These are phyloP conservation scores for Pangasianodon hypophthalmus DNA, from an alignment of 2,113 vertebrate genomes.

Conservation along the genomic window DNA sequence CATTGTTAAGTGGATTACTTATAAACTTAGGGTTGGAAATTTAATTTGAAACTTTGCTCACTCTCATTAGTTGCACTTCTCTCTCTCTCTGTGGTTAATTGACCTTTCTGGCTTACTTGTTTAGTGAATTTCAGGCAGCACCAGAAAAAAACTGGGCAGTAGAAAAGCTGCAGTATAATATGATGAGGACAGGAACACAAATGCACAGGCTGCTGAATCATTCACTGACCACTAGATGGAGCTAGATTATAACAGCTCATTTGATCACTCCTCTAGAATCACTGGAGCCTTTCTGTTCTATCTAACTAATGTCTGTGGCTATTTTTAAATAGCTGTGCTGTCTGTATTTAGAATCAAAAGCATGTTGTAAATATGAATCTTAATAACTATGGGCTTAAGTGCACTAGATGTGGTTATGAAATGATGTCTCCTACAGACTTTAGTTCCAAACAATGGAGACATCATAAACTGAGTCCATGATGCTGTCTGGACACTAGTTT, in stretches of 20 bases:
- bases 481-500: neutral
- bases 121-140: neutral
- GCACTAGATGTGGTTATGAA: neutral
- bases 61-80: neutral
- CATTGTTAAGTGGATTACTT: neutral
- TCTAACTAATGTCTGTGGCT: neutral
- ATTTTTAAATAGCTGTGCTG: neutral
- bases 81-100: neutral
- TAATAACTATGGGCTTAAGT: neutral
- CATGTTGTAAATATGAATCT: neutral
- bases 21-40: neutral
- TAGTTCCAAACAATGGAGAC: neutral
- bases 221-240: conserved; percentile 2
- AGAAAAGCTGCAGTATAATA: neutral
- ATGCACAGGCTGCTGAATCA: neutral
- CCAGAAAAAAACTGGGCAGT: neutral
- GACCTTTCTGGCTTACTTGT: neutral
- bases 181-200: neutral
- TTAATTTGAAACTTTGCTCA: neutral
- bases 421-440: neutral
- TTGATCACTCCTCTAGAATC: neutral
- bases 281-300: neutral
- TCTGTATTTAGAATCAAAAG: neutral
- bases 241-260: neutral
- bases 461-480: neutral